These are phyloP conservation scores for Nycticryphes semicollaris DNA, from an alignment of 2,113 vertebrate genomes.

Conservation along the genomic window DNA sequence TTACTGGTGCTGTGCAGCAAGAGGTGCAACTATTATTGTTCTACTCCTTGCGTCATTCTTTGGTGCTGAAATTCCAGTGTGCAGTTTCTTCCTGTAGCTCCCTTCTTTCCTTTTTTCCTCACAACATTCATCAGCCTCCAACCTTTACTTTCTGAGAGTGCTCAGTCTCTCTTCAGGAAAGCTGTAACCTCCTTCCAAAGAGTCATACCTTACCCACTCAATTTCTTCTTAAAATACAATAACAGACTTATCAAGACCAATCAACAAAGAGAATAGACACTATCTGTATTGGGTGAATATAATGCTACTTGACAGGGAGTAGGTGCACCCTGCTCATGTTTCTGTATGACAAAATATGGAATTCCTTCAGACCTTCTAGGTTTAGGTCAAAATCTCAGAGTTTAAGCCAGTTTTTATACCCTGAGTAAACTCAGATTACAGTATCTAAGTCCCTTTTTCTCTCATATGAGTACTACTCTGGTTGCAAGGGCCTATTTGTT, in stretches of 20 bases:
- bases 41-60: neutral
- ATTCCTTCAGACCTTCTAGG: neutral
- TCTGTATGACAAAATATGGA: neutral
- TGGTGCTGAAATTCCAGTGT: rapidly evolving
- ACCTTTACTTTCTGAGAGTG: neutral
- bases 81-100: neutral
- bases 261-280: neutral
- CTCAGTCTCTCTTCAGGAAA: neutral
- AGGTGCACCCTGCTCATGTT: neutral
- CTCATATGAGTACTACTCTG: neutral
- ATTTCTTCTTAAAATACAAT: neutral
- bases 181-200: neutral
- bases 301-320: neutral
- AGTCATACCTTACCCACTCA: neutral
- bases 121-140: neutral
- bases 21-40: neutral
- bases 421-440: neutral
- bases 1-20: neutral
- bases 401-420: neutral
- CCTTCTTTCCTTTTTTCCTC: neutral
- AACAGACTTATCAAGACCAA: neutral
- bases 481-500: neutral
- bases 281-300: neutral
- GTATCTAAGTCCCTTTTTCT: neutral
- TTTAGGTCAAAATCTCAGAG: neutral